Evolutionary conservation across 2,113 vertebrate species (phyloP).

Genomic region (Ptychochromis oligacanthus): DNA sequence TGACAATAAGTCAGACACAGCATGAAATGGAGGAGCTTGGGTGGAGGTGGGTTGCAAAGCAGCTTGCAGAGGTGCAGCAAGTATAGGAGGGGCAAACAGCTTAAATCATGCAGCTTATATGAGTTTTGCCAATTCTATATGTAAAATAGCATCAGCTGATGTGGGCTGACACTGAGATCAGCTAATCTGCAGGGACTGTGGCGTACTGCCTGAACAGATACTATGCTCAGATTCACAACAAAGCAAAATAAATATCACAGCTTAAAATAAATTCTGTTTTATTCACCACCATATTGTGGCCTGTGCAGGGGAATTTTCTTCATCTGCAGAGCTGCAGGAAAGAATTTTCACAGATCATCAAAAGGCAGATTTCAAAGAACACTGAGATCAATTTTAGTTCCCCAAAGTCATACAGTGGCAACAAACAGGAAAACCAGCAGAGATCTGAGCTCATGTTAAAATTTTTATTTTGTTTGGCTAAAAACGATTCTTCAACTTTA

Average conservation of each 20-base stretch:
- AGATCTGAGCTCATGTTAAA: background rate
- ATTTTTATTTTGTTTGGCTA: background rate
- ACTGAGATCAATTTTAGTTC: slow-evolving; percentile 3
- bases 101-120: no score
- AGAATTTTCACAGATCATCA: background rate
- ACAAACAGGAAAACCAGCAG: background rate
- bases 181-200: no score
- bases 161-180: no score
- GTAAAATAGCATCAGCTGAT: no score
- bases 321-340: background rate
- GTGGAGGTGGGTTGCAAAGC: no score
- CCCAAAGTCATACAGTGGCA: background rate
- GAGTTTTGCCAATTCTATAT: no score
- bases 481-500: background rate
- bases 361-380: background rate
- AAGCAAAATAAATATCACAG: background rate
- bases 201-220: no score
- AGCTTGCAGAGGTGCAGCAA: no score
- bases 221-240: no score
- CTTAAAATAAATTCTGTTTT: background rate
- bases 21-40: no score
- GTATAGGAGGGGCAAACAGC: no score
- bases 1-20: no score
- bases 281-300: background rate
- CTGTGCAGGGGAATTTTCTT: background rate